A percentile compares a stretch with the other conserved stretches of the same genome.
Conservation (phyloP, 2,888 invertebrate species). For the Scaptodrosophila latifasciaeformis region DNA sequence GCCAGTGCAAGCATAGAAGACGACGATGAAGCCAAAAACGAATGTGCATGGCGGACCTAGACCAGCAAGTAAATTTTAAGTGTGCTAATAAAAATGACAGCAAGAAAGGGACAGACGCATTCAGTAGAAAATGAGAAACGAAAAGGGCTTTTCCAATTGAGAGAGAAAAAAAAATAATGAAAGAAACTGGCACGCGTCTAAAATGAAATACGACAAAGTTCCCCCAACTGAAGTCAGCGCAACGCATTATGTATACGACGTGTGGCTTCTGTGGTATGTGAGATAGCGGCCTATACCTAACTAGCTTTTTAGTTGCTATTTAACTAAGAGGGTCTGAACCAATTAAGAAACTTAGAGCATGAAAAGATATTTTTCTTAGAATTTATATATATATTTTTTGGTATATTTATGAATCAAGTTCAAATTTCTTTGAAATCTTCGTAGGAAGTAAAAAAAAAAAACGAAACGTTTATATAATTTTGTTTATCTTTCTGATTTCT, state of each 20-base stretch:
- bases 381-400: no score
- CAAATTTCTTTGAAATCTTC: no score
- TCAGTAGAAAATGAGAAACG: neutral
- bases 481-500: no score
- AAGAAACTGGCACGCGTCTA: neutral
- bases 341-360: no score
- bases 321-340: no score
- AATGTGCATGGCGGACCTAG: neutral
- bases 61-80: slow-evolving; percentile 38
- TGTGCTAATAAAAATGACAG: slow-evolving; percentile 43
- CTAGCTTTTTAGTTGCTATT: slow-evolving; percentile 3
- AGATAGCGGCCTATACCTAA: neutral
- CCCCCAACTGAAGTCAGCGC: no score
- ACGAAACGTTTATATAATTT: no score
- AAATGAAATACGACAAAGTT: neutral
- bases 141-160: no score
- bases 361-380: no score
- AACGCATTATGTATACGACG: slow-evolving; percentile 1
- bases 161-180: no score
- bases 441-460: no score
- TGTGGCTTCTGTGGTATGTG: neutral
- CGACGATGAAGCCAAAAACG: slow-evolving; percentile 7
- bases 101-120: slow-evolving; percentile 3
- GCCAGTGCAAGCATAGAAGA: slow-evolving; percentile 30
- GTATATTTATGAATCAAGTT: no score